Evolutionary conservation across 2,888 invertebrate genomes (phyloP).

Genomic region (Drosophila robusta): DNA sequence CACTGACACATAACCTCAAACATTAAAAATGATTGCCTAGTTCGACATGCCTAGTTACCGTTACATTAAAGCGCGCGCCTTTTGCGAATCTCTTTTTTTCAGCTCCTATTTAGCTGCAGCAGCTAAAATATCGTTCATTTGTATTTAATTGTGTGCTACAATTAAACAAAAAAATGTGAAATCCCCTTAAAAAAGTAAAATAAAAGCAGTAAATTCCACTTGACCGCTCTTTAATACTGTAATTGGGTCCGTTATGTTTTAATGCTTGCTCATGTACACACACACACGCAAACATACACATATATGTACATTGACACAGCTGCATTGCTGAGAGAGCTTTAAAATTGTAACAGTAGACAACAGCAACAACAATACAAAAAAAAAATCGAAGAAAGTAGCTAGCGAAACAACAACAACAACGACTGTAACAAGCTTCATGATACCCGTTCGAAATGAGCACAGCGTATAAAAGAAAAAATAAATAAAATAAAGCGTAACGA

Average conservation of each 20-base stretch:
- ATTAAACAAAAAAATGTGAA: constrained; percentile 65
- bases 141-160: constrained; percentile 35
- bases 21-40: constrained; percentile 24
- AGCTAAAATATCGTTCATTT: constrained; percentile 17
- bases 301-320: constrained; percentile 54
- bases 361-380: constrained; percentile 42
- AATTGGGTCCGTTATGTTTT: constrained; percentile 80
- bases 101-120: constrained; percentile 3
- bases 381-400: constrained; percentile 76
- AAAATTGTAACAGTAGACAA: constrained; percentile 75
- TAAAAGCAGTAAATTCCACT: constrained; percentile 62
- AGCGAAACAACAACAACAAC: constrained; percentile 59
- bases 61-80: constrained; percentile 55
- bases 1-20: constrained; percentile 64
- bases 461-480: constrained; percentile 45
- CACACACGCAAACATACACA: constrained; percentile 26
- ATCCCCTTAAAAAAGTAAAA: constrained; percentile 36
- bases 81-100: constrained; percentile 20
- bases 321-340: constrained; percentile 70
- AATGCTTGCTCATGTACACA: constrained; percentile 62
- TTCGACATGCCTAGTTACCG: constrained; percentile 55
- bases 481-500: constrained; percentile 60
- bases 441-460: constrained; percentile 74
- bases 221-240: constrained; percentile 67
- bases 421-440: constrained; percentile 69